These are phyloP conservation scores for Pelusios castaneus DNA, from an alignment of 2,113 vertebrate genomes.

Conservation along the genomic window DNA sequence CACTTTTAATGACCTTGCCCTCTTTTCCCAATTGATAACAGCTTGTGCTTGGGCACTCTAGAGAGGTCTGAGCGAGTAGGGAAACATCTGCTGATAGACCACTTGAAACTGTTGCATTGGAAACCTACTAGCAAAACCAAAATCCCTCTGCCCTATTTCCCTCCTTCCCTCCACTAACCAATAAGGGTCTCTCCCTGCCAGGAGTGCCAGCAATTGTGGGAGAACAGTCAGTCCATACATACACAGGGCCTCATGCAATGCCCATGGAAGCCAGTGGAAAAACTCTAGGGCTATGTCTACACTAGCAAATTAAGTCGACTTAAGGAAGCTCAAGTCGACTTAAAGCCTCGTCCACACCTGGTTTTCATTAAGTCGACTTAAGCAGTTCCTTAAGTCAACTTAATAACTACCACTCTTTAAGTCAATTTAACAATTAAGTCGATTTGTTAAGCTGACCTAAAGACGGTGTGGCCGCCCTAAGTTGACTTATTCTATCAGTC, in stretches of 20 bases:
- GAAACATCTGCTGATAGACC: fast-evolving
- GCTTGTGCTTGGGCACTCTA: neutral
- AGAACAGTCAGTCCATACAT: fast-evolving
- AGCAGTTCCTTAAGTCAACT: too few species aligned
- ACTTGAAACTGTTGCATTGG: neutral
- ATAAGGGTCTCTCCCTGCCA: neutral
- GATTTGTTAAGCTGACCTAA: too few species aligned
- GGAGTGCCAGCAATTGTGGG: neutral
- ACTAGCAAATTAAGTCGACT: too few species aligned
- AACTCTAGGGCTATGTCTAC: too few species aligned
- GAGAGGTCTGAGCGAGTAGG: neutral
- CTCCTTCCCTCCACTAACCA: neutral
- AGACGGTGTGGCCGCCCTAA: too few species aligned
- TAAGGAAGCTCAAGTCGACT: too few species aligned
- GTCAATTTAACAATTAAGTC: too few species aligned
- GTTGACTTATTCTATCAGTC: too few species aligned
- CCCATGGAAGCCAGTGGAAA: neutral
- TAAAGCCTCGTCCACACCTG: too few species aligned
- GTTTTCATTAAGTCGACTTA: too few species aligned
- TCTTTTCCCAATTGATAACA: neutral
- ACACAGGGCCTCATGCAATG: neutral
- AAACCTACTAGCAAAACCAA: neutral
- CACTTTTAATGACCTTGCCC: neutral
- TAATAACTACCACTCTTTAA: too few species aligned
- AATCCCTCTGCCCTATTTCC: neutral